phyloP scores from a whole-genome alignment of 2,797 vertebrate genomes.

The Liparis tanakae region DNA sequence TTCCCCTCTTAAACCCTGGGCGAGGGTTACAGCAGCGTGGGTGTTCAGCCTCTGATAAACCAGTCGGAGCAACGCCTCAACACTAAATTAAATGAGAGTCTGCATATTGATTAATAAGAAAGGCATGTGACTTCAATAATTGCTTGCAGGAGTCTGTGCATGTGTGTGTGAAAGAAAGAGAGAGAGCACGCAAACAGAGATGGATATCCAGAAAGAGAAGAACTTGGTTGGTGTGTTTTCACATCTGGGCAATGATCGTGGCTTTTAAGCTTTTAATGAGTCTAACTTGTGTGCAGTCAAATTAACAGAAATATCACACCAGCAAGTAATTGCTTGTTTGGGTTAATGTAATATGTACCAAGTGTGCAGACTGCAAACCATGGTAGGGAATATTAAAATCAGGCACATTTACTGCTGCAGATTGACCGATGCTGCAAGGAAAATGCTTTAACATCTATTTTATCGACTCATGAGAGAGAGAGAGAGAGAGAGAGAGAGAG shows the following conservation, averaged over 20 bases:
- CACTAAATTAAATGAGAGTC: slow-evolving; percentile 37
- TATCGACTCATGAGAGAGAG: background rate
- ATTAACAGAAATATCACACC: background rate
- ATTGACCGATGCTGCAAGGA: background rate
- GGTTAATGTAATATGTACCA: background rate
- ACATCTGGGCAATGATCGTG: background rate
- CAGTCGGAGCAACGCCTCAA: slow-evolving; percentile 23
- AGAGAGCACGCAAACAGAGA: too few relatives aligned
- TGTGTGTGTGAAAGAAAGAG: slow-evolving; percentile 6
- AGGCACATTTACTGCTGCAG: slow-evolving; percentile 10
- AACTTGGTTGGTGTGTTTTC: slow-evolving; percentile 13
- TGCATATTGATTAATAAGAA: slow-evolving; percentile 48
- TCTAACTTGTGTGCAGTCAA: background rate
- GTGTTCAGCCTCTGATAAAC: slow-evolving; percentile 29
- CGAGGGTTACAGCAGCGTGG: slow-evolving; percentile 40
- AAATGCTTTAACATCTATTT: background rate
- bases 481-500: background rate
- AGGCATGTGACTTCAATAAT: slow-evolving; percentile 30
- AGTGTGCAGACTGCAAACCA: background rate
- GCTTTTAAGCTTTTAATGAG: slow-evolving; percentile 3
- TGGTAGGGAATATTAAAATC: background rate
- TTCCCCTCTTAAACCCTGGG: slow-evolving; percentile 27
- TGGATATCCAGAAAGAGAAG: background rate
- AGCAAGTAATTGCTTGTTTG: background rate
- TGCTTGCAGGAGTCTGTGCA: slow-evolving; percentile 9